phyloP scores from a whole-genome alignment of 2,888 invertebrate genomes.

The Cheiracanthium punctorium region DNA sequence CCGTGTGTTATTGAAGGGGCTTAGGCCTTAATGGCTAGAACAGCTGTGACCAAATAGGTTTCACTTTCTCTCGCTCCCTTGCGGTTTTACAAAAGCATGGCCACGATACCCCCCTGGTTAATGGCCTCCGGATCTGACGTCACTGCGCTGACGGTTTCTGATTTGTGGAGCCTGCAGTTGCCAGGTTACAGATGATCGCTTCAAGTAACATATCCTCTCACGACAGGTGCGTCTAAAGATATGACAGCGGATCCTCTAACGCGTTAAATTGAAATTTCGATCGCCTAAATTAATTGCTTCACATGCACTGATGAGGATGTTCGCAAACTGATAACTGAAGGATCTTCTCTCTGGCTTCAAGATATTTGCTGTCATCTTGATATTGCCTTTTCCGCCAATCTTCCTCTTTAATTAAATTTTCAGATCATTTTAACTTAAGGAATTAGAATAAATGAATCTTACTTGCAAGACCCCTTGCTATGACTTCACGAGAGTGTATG shows the following conservation, averaged over 20 bases:
- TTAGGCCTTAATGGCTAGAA: conserved; percentile 58
- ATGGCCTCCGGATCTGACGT: conserved; percentile 66
- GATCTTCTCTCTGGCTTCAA: not conserved
- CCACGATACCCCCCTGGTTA: conserved; percentile 52
- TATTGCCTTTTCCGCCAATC: not conserved
- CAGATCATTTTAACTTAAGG: not conserved
- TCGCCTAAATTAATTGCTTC: conserved; percentile 42
- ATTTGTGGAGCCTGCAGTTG: conserved; percentile 60
- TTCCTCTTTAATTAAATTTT: not conserved
- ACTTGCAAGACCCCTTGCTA: too few species aligned
- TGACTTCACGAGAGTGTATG: too few species aligned
- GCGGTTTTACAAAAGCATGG: conserved; percentile 67
- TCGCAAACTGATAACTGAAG: conserved; percentile 15
- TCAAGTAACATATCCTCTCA: conserved; percentile 23
- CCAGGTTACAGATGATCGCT: conserved; percentile 35
- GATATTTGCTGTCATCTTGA: not conserved
- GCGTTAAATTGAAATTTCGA: conserved; percentile 34
- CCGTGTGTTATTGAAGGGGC: conserved; percentile 62
- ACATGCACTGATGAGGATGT: conserved; percentile 9
- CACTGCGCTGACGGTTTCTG: conserved; percentile 49
- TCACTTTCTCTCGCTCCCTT: conserved; percentile 60
- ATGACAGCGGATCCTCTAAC: conserved; percentile 20
- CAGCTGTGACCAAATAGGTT: conserved; percentile 68
- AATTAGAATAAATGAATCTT: too few species aligned
- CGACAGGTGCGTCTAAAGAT: conserved; percentile 56